These are phyloP conservation scores for Paraescarpia echinospica DNA, from an alignment of 1,140 invertebrate species.

Conservation along the genomic window DNA sequence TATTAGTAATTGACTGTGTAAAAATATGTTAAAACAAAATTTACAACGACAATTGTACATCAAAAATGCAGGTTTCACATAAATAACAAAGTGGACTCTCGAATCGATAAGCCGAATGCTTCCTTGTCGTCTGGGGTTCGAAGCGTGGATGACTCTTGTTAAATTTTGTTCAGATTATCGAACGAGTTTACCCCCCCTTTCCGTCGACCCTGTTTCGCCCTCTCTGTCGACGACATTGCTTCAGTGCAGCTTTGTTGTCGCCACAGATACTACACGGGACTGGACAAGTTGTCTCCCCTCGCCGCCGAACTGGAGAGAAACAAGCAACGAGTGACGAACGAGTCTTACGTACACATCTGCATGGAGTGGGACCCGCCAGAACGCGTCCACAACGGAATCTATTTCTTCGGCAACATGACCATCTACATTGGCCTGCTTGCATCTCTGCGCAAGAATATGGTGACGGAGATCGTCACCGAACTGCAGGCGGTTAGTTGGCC, in stretches of 20 bases:
- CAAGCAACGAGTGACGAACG: conserved; percentile 1
- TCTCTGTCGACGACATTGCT: no score
- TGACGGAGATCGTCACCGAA: conserved; percentile 2
- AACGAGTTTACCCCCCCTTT: no score
- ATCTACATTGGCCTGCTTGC: conserved; percentile 6
- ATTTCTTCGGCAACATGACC: conserved; percentile 11
- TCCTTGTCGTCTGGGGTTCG: no score
- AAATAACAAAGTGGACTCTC: no score
- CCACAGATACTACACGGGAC: background rate
- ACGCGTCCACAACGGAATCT: background rate
- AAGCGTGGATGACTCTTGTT: no score
- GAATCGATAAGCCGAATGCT: no score
- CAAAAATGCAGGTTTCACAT: no score
- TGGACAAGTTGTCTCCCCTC: background rate
- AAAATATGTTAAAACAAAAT: background rate
- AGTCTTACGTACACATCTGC: background rate
- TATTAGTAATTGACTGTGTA: background rate
- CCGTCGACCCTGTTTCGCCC: no score
- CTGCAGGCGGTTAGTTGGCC: background rate
- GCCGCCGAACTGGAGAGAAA: conserved; percentile 3
- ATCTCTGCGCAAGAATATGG: background rate
- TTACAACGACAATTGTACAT: no score
- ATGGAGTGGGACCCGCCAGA: background rate
- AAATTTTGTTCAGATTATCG: no score
- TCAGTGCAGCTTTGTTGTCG: background rate